These are phyloP conservation scores for Gavia stellata DNA, from an alignment of 2,113 vertebrate genomes.

Conservation along the genomic window DNA sequence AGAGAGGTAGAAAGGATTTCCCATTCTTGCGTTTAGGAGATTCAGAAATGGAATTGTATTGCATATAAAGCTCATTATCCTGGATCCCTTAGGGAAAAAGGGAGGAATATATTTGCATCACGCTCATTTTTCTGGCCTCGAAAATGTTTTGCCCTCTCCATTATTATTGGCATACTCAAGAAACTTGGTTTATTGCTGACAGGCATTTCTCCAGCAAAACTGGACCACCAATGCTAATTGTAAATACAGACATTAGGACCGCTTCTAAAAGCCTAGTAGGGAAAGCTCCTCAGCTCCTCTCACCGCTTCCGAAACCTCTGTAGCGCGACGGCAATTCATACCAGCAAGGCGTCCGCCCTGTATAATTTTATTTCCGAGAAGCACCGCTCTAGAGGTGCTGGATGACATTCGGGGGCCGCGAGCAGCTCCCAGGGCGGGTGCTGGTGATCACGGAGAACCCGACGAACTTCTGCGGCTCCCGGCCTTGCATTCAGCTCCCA, in stretches of 20 bases:
- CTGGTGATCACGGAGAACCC: rapidly evolving
- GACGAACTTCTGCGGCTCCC: background rate
- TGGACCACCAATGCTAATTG: background rate
- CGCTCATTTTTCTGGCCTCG: background rate
- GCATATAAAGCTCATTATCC: background rate
- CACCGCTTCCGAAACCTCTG: background rate
- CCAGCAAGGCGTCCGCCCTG: background rate
- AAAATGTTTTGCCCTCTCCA: background rate
- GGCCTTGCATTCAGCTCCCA: background rate
- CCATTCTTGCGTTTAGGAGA: background rate
- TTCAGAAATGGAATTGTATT: background rate
- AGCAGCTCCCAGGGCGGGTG: background rate
- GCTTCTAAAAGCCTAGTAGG: background rate
- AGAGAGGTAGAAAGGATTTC: background rate
- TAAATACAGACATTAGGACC: background rate
- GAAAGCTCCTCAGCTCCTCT: background rate
- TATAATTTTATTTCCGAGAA: background rate
- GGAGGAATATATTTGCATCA: background rate
- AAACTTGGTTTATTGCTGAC: background rate
- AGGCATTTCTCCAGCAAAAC: background rate
- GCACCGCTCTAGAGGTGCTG: background rate
- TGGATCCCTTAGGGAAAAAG: background rate
- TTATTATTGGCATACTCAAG: background rate
- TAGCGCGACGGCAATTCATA: background rate
- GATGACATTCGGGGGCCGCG: rapidly evolving